Evolutionary conservation across 2,797 vertebrate species (phyloP).

Genomic region (Halcyon badia): DNA sequence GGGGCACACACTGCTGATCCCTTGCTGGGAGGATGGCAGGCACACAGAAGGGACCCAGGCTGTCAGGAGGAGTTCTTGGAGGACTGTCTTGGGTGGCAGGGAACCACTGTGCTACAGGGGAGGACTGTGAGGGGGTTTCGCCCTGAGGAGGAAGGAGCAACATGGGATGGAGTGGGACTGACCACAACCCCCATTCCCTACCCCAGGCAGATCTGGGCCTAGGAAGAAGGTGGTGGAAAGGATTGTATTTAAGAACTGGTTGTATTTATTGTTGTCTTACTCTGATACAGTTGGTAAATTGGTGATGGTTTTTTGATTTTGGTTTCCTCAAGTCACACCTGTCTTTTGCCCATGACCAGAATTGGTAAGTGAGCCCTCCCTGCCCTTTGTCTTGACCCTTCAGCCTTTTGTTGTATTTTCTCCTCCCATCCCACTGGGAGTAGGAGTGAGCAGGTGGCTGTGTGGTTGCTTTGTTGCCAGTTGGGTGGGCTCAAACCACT

Average conservation of each 20-base stretch:
- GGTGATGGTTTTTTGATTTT: background rate
- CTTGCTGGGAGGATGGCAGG: background rate
- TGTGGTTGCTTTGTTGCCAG: background rate
- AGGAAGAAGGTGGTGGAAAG: background rate
- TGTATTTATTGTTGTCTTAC: background rate
- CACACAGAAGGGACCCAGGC: background rate
- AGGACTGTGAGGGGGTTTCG: background rate
- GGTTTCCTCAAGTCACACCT: background rate
- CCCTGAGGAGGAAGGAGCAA: background rate
- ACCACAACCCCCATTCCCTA: background rate
- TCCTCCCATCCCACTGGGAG: background rate
- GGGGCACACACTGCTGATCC: background rate
- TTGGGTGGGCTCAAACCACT: background rate
- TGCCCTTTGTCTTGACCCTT: background rate
- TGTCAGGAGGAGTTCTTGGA: background rate
- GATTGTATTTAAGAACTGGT: background rate
- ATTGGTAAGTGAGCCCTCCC: background rate
- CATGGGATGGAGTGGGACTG: background rate
- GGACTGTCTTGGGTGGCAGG: background rate
- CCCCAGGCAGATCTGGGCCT: background rate
- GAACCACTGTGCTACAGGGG: background rate
- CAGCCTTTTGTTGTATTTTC: background rate
- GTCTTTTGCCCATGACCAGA: background rate
- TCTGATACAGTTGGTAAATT: background rate
- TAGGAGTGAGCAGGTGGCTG: background rate